Percentiles rank a stretch among this genome's conserved stretches.
Conservation (phyloP, 2,888 invertebrate species). For the Mythimna albipuncta region DNA sequence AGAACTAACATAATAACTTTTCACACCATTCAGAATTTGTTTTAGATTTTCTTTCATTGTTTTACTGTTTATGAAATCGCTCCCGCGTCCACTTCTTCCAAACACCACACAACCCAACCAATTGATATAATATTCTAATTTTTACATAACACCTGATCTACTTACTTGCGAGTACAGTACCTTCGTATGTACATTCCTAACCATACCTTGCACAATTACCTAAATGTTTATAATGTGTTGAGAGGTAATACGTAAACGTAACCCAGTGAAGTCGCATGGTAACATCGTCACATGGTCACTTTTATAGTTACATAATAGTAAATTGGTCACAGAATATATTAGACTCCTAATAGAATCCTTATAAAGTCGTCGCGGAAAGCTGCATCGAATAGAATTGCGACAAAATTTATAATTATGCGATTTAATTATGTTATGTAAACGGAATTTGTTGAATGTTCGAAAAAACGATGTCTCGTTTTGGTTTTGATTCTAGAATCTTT, state of each 20-base stretch:
- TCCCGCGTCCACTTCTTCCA: neutral
- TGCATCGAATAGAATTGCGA: slow-evolving; percentile 12
- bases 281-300: slow-evolving; percentile 21
- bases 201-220: slow-evolving; percentile 46
- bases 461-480: slow-evolving; percentile 3
- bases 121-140: slow-evolving; percentile 62
- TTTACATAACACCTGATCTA: slow-evolving; percentile 70
- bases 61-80: neutral
- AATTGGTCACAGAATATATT: slow-evolving; percentile 45
- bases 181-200: slow-evolving; percentile 39
- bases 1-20: too few species aligned
- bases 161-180: slow-evolving; percentile 64
- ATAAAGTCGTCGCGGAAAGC: slow-evolving; percentile 24
- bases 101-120: slow-evolving; percentile 5
- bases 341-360: slow-evolving; percentile 34
- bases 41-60: too few species aligned
- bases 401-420: slow-evolving; percentile 5
- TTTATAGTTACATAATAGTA: slow-evolving; percentile 45
- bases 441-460: neutral
- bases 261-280: slow-evolving; percentile 23
- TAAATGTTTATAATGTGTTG: slow-evolving; percentile 41
- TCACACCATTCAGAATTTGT: too few species aligned
- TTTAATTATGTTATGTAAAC: slow-evolving; percentile 29
- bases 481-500: neutral
- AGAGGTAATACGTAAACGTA: slow-evolving; percentile 28